Evolutionary conservation across 2,888 invertebrate species (phyloP).

Genomic region (Acleris laterana): DNA sequence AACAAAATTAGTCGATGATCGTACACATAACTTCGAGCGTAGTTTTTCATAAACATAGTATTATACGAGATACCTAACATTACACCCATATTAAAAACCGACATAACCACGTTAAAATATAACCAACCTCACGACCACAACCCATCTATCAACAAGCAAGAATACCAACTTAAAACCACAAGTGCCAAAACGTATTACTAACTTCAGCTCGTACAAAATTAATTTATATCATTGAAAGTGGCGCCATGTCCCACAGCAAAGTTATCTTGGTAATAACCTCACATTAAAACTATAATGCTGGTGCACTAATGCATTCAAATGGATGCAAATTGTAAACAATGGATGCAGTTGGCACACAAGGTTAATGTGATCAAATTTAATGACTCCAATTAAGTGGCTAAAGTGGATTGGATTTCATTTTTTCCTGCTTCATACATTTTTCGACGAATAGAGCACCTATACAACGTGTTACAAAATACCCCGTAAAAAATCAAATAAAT

Average conservation of each 20-base stretch:
- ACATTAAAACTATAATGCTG: constrained; percentile 25
- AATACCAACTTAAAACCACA: constrained; percentile 7
- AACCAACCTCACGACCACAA: constrained; percentile 16
- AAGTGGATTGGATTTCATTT: constrained; percentile 4
- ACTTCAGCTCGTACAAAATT: background rate
- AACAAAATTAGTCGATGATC: no score
- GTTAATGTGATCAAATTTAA: constrained; percentile 44
- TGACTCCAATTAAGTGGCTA: constrained; percentile 6
- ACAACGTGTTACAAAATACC: no score
- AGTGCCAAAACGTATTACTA: background rate
- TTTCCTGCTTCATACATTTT: background rate
- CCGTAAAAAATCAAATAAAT: no score
- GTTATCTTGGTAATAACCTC: constrained; percentile 10
- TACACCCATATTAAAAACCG: constrained; percentile 23
- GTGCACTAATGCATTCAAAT: constrained; percentile 53
- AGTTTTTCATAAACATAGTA: background rate
- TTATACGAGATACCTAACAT: constrained; percentile 15
- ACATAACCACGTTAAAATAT: constrained; percentile 21
- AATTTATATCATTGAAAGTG: background rate
- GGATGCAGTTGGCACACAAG: constrained; percentile 47
- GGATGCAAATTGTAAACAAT: constrained; percentile 47
- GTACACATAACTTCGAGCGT: background rate
- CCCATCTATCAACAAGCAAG: constrained; percentile 6
- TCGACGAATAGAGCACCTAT: no score
- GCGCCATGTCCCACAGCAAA: background rate